phyloP scores from a whole-genome alignment of 1,140 invertebrate species.

The Nasonia longicornis region DNA sequence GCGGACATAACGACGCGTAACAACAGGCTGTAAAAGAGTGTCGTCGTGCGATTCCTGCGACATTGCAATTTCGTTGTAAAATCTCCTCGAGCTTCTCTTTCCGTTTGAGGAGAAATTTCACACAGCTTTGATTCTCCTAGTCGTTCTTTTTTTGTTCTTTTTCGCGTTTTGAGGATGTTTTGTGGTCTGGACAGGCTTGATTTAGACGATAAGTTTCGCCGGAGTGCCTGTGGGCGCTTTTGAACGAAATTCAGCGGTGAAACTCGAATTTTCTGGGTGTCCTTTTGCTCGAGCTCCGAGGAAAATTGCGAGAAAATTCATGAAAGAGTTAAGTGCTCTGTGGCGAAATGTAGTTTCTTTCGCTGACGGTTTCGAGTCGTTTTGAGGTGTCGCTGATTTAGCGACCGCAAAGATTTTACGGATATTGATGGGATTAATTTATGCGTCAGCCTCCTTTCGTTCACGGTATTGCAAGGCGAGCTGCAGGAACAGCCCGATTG shows the following conservation, averaged over 20 bases:
- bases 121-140: too few species aligned
- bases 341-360: not conserved
- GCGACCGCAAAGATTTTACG: too few species aligned
- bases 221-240: not conserved
- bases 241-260: not conserved
- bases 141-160: not conserved
- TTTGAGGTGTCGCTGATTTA: too few species aligned
- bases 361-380: not conserved
- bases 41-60: slow-evolving; percentile 31
- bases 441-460: too few species aligned
- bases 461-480: too few species aligned
- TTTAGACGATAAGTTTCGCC: not conserved
- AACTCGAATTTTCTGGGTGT: slow-evolving; percentile 3
- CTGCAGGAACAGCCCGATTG: too few species aligned
- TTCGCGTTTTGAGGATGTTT: not conserved
- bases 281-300: not conserved
- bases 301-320: not conserved
- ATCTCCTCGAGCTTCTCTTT: not conserved
- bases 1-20: slow-evolving; percentile 38
- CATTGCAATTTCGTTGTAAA: slow-evolving; percentile 40
- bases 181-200: not conserved
- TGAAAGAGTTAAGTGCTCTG: not conserved
- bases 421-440: too few species aligned
- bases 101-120: not conserved
- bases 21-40: slow-evolving; percentile 41